phyloP scores from a whole-genome alignment of 2,113 vertebrate genomes.

The Pseudopodoces humilis region DNA sequence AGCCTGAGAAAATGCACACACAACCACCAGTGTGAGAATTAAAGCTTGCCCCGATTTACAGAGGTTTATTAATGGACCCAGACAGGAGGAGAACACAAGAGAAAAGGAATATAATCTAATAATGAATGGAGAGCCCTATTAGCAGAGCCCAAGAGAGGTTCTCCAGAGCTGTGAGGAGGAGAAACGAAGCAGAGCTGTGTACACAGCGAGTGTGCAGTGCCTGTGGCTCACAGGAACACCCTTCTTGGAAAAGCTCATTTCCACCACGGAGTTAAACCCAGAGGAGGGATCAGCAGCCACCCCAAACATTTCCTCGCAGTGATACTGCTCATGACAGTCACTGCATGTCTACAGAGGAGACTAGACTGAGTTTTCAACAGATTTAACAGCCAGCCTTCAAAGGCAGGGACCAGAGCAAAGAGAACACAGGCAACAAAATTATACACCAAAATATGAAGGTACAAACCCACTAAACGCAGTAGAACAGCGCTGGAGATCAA shows the following conservation, averaged over 20 bases:
- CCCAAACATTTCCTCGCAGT: background rate
- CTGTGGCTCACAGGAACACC: background rate
- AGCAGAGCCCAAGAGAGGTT: background rate
- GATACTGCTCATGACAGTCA: rapidly evolving
- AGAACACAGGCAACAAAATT: background rate
- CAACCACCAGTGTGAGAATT: background rate
- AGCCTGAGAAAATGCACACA: background rate
- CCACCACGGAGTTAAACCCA: rapidly evolving
- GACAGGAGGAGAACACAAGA: background rate
- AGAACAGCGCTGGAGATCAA: background rate
- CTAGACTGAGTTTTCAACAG: background rate
- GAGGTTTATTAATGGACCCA: background rate
- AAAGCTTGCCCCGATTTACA: background rate
- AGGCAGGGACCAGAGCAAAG: background rate
- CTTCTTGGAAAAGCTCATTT: background rate
- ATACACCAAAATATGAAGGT: background rate
- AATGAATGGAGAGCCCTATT: background rate
- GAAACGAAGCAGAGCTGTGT: background rate
- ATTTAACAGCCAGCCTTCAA: background rate
- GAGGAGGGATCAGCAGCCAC: background rate
- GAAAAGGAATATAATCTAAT: background rate
- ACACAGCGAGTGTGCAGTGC: background rate
- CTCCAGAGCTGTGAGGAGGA: background rate
- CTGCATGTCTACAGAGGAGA: background rate
- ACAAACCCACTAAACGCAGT: background rate